These are phyloP conservation scores for Chymomyza procnemis DNA, from an alignment of 2,888 invertebrate species.

Conservation along the genomic window DNA sequence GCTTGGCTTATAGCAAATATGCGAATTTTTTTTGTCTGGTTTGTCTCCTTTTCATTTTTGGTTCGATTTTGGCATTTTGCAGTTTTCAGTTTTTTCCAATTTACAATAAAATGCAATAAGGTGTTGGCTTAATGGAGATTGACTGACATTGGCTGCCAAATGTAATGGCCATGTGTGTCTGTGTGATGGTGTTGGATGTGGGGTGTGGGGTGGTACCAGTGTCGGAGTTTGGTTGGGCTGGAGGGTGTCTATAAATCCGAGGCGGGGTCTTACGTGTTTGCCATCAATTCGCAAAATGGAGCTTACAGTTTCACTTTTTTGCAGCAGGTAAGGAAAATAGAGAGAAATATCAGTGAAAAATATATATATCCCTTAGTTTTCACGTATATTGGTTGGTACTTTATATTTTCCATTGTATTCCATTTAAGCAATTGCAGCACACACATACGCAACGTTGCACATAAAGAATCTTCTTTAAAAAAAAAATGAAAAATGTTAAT, in stretches of 20 bases:
- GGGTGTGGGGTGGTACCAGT: background rate
- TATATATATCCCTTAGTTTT: background rate
- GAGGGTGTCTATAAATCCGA: slow-evolving; percentile 42
- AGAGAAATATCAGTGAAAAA: slow-evolving; percentile 19
- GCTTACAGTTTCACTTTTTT: slow-evolving; percentile 5
- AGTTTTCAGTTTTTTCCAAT: slow-evolving; percentile 59
- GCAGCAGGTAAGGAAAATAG: slow-evolving; percentile 24
- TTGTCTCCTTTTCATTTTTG: background rate
- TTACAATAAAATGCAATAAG: slow-evolving; percentile 74
- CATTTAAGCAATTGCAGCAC: slow-evolving; percentile 15
- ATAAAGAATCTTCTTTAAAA: slow-evolving; percentile 8
- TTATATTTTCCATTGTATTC: background rate
- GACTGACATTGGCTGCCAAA: slow-evolving; percentile 69
- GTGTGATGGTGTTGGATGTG: slow-evolving; percentile 12
- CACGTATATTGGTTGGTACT: background rate
- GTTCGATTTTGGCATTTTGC: slow-evolving; percentile 21
- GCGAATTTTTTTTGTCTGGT: background rate
- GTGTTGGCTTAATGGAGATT: slow-evolving; percentile 72
- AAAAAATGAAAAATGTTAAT: slow-evolving; percentile 41
- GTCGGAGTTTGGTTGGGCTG: slow-evolving; percentile 1
- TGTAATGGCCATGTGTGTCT: slow-evolving; percentile 8
- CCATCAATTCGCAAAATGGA: slow-evolving; percentile 21
- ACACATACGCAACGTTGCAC: slow-evolving; percentile 35
- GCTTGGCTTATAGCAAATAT: background rate
- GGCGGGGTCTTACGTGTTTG: slow-evolving; percentile 39